phyloP scores from a whole-genome alignment of 2,888 invertebrate genomes.

The Acanthococcus lagerstroemiae region DNA sequence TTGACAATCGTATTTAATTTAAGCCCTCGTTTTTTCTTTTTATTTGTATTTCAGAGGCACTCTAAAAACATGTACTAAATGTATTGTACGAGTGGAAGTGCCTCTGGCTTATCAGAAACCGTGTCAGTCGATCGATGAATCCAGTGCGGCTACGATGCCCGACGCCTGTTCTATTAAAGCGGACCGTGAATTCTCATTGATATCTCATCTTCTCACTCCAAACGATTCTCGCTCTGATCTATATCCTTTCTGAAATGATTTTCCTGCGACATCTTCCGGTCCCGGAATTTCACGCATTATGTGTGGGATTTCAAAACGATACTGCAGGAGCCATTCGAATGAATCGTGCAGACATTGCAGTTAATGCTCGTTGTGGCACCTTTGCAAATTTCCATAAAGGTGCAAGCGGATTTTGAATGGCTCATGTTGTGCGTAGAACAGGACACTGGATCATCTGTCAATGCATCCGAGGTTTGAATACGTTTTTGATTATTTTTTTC shows the following conservation, averaged over 20 bases:
- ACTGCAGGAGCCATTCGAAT: constrained; percentile 25
- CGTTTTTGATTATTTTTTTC: constrained; percentile 3
- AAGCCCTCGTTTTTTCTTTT: not conserved
- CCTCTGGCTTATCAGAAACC: constrained; percentile 23
- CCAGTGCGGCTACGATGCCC: constrained; percentile 24
- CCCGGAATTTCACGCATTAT: constrained; percentile 5
- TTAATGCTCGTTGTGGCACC: not conserved
- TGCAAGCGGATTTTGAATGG: constrained; percentile 25
- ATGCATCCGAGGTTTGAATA: constrained; percentile 21
- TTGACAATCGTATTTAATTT: too few relatives aligned
- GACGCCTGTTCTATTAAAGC: constrained; percentile 20
- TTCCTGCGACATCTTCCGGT: not conserved
- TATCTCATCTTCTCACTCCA: not conserved
- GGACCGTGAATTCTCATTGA: constrained; percentile 5
- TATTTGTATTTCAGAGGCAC: constrained; percentile 27
- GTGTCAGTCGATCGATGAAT: constrained; percentile 14
- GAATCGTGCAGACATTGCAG: not conserved
- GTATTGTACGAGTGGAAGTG: constrained; percentile 14
- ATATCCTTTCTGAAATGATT: not conserved
- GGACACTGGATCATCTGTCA: constrained; percentile 30
- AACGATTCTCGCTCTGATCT: not conserved
- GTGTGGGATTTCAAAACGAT: not conserved
- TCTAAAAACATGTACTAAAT: constrained; percentile 13
- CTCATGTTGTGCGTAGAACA: constrained; percentile 26
- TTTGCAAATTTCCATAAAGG: not conserved